Evolutionary conservation across 2,888 invertebrate genomes (phyloP).

Genomic region (Chrysolina americana): DNA sequence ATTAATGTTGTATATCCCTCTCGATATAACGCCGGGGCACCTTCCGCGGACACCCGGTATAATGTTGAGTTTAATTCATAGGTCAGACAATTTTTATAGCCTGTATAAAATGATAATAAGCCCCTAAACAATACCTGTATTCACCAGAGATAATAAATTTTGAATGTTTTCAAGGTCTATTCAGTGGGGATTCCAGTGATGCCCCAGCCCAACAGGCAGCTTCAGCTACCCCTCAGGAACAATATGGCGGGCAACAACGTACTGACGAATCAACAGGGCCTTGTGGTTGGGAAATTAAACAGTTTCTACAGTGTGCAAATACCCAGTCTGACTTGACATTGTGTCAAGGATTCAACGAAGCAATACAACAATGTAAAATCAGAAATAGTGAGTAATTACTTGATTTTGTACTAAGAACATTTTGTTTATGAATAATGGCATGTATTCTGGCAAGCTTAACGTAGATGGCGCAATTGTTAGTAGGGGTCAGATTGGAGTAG

Average conservation of each 20-base stretch:
- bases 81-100: no score
- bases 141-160: background rate
- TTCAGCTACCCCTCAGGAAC: conserved; percentile 66
- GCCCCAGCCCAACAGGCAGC: conserved; percentile 67
- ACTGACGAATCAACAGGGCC: conserved; percentile 72
- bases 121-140: background rate
- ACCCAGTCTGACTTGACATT: conserved; percentile 90
- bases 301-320: conserved; percentile 96
- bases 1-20: no score
- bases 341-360: conserved; percentile 98
- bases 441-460: no score
- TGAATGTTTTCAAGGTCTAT: conserved; percentile 72
- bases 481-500: no score
- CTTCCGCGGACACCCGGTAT: no score
- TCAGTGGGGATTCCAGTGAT: conserved; percentile 72
- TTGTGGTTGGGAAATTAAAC: conserved; percentile 95
- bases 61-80: no score
- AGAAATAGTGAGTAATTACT: conserved; percentile 76
- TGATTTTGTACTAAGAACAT: background rate
- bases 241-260: conserved; percentile 68
- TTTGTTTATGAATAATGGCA: no score
- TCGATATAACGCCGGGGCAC: no score
- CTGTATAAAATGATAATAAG: no score
- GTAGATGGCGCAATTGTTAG: no score
- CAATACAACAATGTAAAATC: conserved; percentile 93